Percentiles rank a stretch among this genome's conserved stretches.
Evolutionary conservation across 2,888 invertebrate species (phyloP).

Genomic region (Ormyrus labotus): DNA sequence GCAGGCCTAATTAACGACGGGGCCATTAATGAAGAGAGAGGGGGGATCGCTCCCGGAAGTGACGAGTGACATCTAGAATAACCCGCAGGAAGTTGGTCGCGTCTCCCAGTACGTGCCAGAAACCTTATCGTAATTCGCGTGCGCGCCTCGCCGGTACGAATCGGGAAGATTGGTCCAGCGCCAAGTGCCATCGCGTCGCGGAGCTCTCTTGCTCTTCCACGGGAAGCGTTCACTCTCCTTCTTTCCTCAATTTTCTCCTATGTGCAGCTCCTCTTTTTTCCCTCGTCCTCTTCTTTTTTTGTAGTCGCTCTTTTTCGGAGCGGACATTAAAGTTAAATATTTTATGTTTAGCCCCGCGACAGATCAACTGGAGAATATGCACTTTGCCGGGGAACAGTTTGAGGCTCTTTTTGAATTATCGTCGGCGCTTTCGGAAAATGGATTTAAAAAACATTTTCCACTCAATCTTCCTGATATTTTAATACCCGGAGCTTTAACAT

Average conservation of each 20-base stretch:
- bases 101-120: slow-evolving; percentile 62
- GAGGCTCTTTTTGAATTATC: neutral
- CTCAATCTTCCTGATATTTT: neutral
- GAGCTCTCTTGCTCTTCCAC: slow-evolving; percentile 3
- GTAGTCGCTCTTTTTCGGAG: neutral
- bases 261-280: slow-evolving; percentile 11
- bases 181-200: slow-evolving; percentile 64
- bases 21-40: slow-evolving; percentile 52
- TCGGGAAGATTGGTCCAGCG: slow-evolving; percentile 67
- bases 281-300: neutral
- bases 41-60: slow-evolving; percentile 63
- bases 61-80: slow-evolving; percentile 68
- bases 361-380: slow-evolving; percentile 18
- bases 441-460: neutral
- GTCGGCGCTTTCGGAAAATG: neutral
- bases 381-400: neutral
- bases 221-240: slow-evolving; percentile 46
- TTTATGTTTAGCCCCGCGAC: slow-evolving; percentile 31
- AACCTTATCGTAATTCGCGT: slow-evolving; percentile 69
- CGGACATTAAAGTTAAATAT: slow-evolving; percentile 38
- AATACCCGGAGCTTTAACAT: too few species aligned
- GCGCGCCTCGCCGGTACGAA: slow-evolving; percentile 59
- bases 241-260: slow-evolving; percentile 54
- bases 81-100: slow-evolving; percentile 65
- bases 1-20: slow-evolving; percentile 49